Conservation (phyloP, 2,113 vertebrate species). For the Petromus typicus region DNA sequence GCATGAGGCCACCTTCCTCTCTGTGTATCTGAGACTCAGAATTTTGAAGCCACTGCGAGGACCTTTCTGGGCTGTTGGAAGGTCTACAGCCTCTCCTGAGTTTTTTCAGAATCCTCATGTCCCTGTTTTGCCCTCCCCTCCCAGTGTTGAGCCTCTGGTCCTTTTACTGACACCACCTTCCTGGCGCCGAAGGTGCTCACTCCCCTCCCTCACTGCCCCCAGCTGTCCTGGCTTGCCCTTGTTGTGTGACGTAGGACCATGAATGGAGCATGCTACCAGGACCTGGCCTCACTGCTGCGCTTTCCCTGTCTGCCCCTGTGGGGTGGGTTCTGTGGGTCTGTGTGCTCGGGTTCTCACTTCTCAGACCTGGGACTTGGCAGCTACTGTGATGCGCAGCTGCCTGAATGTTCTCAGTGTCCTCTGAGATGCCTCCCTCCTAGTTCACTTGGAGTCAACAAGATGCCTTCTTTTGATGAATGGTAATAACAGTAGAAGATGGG, state of each 20-base stretch:
- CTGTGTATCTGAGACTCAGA: accelerated
- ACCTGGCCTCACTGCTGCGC: neutral
- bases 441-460: no score
- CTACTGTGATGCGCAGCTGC: accelerated
- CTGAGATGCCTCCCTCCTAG: no score
- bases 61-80: neutral
- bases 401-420: accelerated
- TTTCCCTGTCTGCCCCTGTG: accelerated
- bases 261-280: accelerated
- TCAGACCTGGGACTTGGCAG: accelerated
- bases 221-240: neutral
- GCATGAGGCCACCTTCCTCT: neutral
- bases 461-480: neutral
- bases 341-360: accelerated
- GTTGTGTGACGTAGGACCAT: neutral
- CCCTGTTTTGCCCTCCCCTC: neutral
- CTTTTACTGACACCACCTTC: neutral
- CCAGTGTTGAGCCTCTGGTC: neutral
- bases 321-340: neutral
- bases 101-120: neutral
- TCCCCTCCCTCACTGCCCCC: neutral
- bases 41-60: accelerated
- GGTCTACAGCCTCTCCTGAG: neutral
- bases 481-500: neutral
- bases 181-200: neutral